Evolutionary conservation across 2,888 invertebrate species (phyloP).

Genomic region (Lissocephala sabroskyi): DNA sequence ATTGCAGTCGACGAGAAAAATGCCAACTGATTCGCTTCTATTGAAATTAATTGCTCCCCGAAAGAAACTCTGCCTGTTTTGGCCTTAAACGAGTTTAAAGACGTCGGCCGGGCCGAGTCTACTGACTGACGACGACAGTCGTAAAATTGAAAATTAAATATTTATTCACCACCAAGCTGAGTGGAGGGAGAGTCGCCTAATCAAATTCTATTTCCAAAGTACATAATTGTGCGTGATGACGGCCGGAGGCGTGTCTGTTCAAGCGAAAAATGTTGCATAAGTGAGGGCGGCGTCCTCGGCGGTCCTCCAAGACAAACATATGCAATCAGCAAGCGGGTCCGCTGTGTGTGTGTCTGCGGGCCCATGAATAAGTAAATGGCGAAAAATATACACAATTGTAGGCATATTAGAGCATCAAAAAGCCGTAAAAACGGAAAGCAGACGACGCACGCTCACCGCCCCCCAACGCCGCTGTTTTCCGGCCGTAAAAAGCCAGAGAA

Average conservation of each 20-base stretch:
- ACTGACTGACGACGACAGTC: background rate
- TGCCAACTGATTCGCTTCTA: no score
- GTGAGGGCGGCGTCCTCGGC: background rate
- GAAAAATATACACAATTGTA: conserved; percentile 57
- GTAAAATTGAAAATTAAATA: conserved; percentile 28
- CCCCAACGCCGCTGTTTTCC: no score
- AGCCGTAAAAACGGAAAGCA: conserved; percentile 47
- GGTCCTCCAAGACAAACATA: background rate
- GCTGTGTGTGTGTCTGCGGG: conserved; percentile 2
- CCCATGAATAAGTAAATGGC: conserved; percentile 27
- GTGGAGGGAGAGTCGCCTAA: conserved; percentile 23
- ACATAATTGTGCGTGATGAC: conserved; percentile 35
- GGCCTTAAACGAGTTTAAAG: background rate
- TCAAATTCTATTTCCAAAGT: conserved; percentile 47
- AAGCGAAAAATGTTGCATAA: conserved; percentile 1
- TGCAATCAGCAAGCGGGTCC: conserved; percentile 12
- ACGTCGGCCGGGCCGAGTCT: background rate
- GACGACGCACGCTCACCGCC: conserved; percentile 16
- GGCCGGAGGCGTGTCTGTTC: background rate
- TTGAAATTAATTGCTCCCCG: no score
- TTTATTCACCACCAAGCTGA: conserved; percentile 24
- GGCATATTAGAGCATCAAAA: conserved; percentile 57
- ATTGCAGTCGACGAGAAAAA: no score
- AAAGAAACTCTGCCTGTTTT: no score
- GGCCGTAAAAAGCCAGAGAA: conserved; percentile 24